A percentile compares a stretch with the other conserved stretches of the same genome.
Evolutionary conservation across 2,113 vertebrate species (phyloP).

Genomic region (Sinocyclocheilus grahami): DNA sequence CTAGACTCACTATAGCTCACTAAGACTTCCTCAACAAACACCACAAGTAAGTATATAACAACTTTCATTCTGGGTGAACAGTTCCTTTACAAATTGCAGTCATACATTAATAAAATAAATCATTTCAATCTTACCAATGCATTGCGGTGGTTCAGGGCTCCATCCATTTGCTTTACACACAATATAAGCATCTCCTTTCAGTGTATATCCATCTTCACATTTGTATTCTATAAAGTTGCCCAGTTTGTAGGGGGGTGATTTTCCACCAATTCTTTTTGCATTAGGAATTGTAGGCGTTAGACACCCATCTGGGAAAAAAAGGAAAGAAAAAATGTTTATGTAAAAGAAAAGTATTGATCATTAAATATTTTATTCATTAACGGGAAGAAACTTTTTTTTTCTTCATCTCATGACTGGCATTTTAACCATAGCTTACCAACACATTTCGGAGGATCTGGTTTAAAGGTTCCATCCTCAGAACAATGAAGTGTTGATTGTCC

Average conservation of each 20-base stretch:
- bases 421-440: no score
- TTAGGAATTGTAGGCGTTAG: rapidly evolving
- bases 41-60: neutral
- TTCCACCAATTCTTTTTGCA: rapidly evolving
- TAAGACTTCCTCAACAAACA: no score
- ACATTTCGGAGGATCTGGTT: no score
- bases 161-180: slow-evolving; percentile 24
- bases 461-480: no score
- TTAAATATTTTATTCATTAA: neutral
- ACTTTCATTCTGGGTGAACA: neutral
- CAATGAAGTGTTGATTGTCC: neutral
- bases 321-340: neutral
- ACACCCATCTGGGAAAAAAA: slow-evolving; percentile 41
- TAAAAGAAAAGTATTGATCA: neutral
- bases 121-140: slow-evolving; percentile 46
- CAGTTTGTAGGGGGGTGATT: slow-evolving; percentile 40
- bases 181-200: neutral
- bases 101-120: neutral
- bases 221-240: neutral
- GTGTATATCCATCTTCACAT: slow-evolving; percentile 40
- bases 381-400: no score
- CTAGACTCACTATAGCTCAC: no score
- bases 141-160: slow-evolving; percentile 45
- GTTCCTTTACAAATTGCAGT: neutral
- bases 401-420: no score